phyloP scores from a whole-genome alignment of 2,113 vertebrate genomes.

The Datnioides undecimradiatus region DNA sequence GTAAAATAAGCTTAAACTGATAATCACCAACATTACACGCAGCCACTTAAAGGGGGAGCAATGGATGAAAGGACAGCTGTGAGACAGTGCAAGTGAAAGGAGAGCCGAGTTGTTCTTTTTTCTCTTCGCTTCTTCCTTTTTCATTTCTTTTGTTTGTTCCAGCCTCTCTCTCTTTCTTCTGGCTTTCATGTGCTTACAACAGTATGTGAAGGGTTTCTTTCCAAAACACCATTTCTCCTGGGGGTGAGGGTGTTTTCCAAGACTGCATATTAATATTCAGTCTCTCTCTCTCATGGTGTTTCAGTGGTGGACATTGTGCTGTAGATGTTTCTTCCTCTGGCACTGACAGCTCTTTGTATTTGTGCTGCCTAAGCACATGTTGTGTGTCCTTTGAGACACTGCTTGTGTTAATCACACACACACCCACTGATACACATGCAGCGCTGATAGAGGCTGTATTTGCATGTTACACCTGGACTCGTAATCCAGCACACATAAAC shows the following conservation, averaged over 20 bases:
- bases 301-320: not conserved
- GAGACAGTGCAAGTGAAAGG: constrained; percentile 25
- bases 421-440: not conserved
- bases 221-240: not conserved
- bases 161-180: not conserved
- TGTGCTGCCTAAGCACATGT: constrained; percentile 14
- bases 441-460: constrained; percentile 16
- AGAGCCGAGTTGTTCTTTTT: not conserved
- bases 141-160: not conserved
- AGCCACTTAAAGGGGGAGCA: not conserved
- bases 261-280: constrained; percentile 3
- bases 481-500: constrained; percentile 35
- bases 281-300: constrained; percentile 1
- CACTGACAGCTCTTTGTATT: constrained; percentile 1
- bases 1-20: constrained; percentile 55
- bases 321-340: constrained; percentile 1
- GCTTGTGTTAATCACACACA: constrained; percentile 2
- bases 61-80: constrained; percentile 17
- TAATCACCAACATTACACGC: constrained; percentile 42
- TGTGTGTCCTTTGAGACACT: constrained; percentile 7
- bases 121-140: not conserved
- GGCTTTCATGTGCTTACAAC: not conserved
- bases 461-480: constrained; percentile 43
- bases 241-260: not conserved
- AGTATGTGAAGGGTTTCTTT: constrained; percentile 3